These are phyloP conservation scores for Latrodectus geometricus DNA, from an alignment of 1,140 invertebrate species.

Conservation along the genomic window DNA sequence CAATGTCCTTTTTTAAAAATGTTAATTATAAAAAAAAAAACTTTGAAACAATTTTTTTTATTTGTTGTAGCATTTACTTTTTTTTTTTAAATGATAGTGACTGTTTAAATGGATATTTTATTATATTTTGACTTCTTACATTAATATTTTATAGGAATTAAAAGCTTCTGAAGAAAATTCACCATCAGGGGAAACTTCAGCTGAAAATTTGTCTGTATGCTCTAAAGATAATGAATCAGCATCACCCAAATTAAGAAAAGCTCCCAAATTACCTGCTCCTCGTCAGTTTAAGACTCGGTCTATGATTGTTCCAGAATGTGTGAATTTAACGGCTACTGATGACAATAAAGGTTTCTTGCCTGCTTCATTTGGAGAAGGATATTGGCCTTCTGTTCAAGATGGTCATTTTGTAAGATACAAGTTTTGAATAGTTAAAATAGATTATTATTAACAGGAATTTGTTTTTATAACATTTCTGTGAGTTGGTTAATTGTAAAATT, in stretches of 20 bases:
- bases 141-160: constrained; percentile 4
- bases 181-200: neutral
- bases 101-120: neutral
- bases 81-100: too few relatives aligned
- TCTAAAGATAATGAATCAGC: neutral
- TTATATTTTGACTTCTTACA: neutral
- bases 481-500: neutral
- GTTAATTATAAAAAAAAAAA: too few relatives aligned
- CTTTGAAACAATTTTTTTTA: too few relatives aligned
- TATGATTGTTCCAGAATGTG: constrained; percentile 54
- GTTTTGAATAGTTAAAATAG: neutral
- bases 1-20: too few relatives aligned
- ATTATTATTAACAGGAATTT: neutral
- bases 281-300: constrained; percentile 56
- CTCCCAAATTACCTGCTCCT: constrained; percentile 45
- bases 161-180: neutral
- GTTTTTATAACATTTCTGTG: neutral
- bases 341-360: constrained; percentile 53
- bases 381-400: constrained; percentile 58
- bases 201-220: neutral
- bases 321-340: constrained; percentile 46
- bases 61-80: too few relatives aligned
- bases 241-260: constrained; percentile 43
- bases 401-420: constrained; percentile 49
- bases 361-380: constrained; percentile 53